Conservation (phyloP, 2,797 vertebrate species). For the Silurus aristotelis region DNA sequence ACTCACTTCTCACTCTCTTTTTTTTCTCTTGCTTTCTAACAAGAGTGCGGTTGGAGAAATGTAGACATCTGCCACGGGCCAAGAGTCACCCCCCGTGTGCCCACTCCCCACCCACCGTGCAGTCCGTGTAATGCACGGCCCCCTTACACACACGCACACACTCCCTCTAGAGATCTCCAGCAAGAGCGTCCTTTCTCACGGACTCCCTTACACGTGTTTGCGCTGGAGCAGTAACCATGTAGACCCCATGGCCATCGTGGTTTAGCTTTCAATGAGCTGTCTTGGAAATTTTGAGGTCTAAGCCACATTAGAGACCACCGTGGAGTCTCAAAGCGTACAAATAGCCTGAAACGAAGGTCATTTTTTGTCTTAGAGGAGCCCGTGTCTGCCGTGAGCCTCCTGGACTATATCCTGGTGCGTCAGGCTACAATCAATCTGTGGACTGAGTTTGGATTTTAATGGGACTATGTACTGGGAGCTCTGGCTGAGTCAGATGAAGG, state of each 20-base stretch:
- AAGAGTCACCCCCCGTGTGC: slow-evolving; percentile 25
- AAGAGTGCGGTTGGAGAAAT: slow-evolving; percentile 45
- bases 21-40: neutral
- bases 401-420: neutral
- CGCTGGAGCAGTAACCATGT: slow-evolving; percentile 48
- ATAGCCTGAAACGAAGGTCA: slow-evolving; percentile 18
- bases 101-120: slow-evolving; percentile 24
- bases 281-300: slow-evolving; percentile 63
- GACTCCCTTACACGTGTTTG: slow-evolving; percentile 9
- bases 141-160: slow-evolving; percentile 29
- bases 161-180: slow-evolving; percentile 32
- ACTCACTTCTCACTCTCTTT: neutral
- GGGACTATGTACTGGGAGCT: slow-evolving; percentile 79
- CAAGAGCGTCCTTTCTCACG: slow-evolving; percentile 29
- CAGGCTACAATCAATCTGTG: neutral
- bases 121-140: slow-evolving; percentile 46
- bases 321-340: slow-evolving; percentile 40
- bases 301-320: slow-evolving; percentile 63
- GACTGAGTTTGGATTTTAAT: slow-evolving; percentile 24
- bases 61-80: slow-evolving; percentile 50
- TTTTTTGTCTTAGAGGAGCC: slow-evolving; percentile 4
- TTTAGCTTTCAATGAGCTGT: slow-evolving; percentile 59
- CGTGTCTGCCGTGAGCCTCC: neutral
- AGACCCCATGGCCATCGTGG: slow-evolving; percentile 56
- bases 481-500: slow-evolving; percentile 77